Base-by-base conservation (phyloP, 2,888 invertebrate species). In the Julus scandinavius region DNA sequence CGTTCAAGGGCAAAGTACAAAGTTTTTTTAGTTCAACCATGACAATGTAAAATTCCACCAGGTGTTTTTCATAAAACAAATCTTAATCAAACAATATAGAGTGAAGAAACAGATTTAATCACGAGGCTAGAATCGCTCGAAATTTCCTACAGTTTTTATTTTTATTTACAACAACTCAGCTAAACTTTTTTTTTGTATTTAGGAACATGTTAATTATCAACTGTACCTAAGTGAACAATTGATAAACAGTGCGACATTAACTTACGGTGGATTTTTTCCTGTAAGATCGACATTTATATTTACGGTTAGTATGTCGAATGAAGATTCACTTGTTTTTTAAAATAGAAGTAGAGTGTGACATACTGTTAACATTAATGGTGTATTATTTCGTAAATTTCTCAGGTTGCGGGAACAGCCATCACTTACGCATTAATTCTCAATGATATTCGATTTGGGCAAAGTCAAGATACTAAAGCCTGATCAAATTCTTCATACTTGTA, bases 131-230 rank as follows among this genome's bases (percentile, higher is more conserved):
- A 45, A 45, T 45, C 7, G 1, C 7, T 7, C 45, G n/a, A n/a
- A n/a, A n/a, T n/a, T n/a, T n/a, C n/a, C n/a, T n/a, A n/a, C n/a
- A n/a, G n/a, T n/a, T n/a, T n/a, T n/a, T n/a, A n/a, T n/a, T n/a
- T n/a, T n/a, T n/a, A n/a, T n/a, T 45, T 45, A 2, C 45, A 45
- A 54, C 54, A 15, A 54, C 54, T 11, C 54, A 15, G 13, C 2
- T 54, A 54, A 54, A 54, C 15, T 63, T 63, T n/a, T 63, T 17
- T 63, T 63, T n/a, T 63, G n/a, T 17, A 45, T 45, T n/a, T 63
- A 63, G 63, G 63, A 63, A n/a, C 63, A 63, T n/a, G n/a, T 63
- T n/a, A 63, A 63, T n/a, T 63, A 63, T 63, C 63, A 63, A 63
- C 63, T 63, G 20, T 63, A 63, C 63, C 63, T 63, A 63, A 63